phyloP scores from a whole-genome alignment of 2,888 invertebrate genomes.

The Alloplasta piceator region DNA sequence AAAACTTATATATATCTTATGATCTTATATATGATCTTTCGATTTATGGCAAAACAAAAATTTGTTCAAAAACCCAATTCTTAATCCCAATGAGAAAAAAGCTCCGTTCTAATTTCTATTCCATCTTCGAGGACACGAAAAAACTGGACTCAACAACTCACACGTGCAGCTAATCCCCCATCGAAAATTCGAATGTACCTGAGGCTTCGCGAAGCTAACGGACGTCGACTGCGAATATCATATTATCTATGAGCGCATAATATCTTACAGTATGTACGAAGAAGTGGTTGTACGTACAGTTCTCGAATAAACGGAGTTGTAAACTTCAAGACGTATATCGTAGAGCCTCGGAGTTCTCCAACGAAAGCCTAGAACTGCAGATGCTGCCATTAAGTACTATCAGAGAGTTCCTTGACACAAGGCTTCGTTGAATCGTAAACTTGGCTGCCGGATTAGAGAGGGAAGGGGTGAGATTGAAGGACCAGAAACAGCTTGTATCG shows the following conservation, averaged over 20 bases:
- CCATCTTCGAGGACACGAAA: too few species aligned
- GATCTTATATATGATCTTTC: too few species aligned
- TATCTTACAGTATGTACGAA: slow-evolving; percentile 16
- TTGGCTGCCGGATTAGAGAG: slow-evolving; percentile 60
- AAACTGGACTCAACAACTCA: too few species aligned
- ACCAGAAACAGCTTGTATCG: neutral
- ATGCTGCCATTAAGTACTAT: slow-evolving; percentile 73
- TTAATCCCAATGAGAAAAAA: too few species aligned
- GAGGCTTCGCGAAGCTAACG: neutral
- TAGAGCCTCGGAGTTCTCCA: slow-evolving; percentile 15
- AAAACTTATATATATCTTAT: too few species aligned
- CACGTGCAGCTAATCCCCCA: too few species aligned
- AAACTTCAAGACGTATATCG: slow-evolving; percentile 42
- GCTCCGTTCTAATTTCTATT: too few species aligned
- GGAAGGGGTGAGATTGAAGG: neutral
- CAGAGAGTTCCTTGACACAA: slow-evolving; percentile 70
- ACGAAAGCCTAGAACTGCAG: slow-evolving; percentile 70
- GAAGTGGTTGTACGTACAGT: slow-evolving; percentile 10
- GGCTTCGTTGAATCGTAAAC: slow-evolving; percentile 75
- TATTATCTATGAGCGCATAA: slow-evolving; percentile 44
- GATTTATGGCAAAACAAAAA: too few species aligned
- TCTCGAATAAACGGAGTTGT: slow-evolving; percentile 26
- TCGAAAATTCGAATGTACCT: neutral
- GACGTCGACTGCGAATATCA: slow-evolving; percentile 23
- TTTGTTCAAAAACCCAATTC: too few species aligned